A percentile compares a stretch with the other conserved stretches of the same genome.
Conservation (phyloP, 2,888 invertebrate genomes). For the Chrysotoxum bicinctum region DNA sequence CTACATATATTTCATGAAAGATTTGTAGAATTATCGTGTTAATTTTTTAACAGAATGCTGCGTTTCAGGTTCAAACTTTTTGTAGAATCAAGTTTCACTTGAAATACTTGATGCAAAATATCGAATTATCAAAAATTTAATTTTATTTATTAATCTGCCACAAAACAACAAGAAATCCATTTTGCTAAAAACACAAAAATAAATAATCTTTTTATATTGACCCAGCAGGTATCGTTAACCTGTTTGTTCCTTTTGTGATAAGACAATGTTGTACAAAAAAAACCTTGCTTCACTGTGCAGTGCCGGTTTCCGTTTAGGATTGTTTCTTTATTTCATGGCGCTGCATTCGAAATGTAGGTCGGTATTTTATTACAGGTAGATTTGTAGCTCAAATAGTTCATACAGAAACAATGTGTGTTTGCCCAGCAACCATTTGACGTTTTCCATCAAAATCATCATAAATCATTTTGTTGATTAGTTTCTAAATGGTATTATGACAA, state of each 20-base stretch:
- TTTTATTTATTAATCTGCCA: background rate
- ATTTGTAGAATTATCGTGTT: too few relatives aligned
- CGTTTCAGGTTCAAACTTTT: background rate
- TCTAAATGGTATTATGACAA: background rate
- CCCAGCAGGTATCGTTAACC: background rate
- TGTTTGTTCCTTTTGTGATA: background rate
- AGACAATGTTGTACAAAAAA: background rate
- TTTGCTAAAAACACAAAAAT: background rate
- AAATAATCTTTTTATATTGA: background rate
- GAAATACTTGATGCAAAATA: background rate
- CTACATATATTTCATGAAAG: too few relatives aligned
- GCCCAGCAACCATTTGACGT: background rate
- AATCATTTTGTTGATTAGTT: background rate
- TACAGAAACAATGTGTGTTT: background rate
- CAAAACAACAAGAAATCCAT: background rate
- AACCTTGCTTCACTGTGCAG: background rate
- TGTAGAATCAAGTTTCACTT: background rate
- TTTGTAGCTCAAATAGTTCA: background rate
- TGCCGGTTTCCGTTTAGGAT: conserved; percentile 3
- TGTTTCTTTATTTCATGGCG: conserved; percentile 1
- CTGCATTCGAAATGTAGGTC: background rate
- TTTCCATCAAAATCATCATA: background rate
- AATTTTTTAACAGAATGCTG: background rate
- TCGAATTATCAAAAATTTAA: background rate
- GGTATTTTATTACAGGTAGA: background rate